These are phyloP conservation scores for Himalopsyche phryganea DNA, from an alignment of 1,140 invertebrate species.

Conservation along the genomic window DNA sequence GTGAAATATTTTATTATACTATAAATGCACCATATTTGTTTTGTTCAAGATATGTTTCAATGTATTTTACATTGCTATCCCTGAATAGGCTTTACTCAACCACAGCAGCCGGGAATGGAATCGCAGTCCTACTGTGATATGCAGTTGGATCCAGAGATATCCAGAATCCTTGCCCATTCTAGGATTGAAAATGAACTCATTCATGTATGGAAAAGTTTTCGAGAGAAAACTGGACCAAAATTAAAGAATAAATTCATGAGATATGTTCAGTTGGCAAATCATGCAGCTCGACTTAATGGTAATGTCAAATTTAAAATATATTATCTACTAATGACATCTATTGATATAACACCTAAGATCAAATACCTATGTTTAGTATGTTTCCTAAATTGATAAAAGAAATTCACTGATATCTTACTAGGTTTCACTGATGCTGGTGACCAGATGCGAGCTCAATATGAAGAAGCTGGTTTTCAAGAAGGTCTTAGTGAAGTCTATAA, in stretches of 20 bases:
- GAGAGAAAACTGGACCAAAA: conserved; percentile 71
- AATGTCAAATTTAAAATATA: conserved; percentile 24
- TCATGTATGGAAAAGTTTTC: conserved; percentile 77
- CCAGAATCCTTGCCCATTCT: conserved; percentile 66
- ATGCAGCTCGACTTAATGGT: conserved; percentile 74
- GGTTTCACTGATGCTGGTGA: conserved; percentile 76
- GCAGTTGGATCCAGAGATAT: conserved; percentile 65
- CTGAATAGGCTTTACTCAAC: background rate
- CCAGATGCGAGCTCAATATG: conserved; percentile 68
- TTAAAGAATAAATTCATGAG: conserved; percentile 71
- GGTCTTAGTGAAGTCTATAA: conserved; percentile 70
- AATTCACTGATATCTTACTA: conserved; percentile 37
- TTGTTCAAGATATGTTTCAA: no score
- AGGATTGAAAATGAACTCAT: conserved; percentile 68
- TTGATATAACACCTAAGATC: no score
- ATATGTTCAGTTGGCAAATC: conserved; percentile 75
- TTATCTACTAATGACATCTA: no score
- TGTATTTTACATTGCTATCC: no score
- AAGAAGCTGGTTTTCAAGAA: conserved; percentile 64
- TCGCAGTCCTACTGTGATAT: conserved; percentile 61
- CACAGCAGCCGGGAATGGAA: conserved; percentile 22
- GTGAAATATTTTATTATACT: no score
- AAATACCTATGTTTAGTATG: no score
- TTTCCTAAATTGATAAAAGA: no score
- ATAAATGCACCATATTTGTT: no score